These are phyloP conservation scores for Empis stercorea DNA, from an alignment of 2,888 invertebrate species.

Conservation along the genomic window DNA sequence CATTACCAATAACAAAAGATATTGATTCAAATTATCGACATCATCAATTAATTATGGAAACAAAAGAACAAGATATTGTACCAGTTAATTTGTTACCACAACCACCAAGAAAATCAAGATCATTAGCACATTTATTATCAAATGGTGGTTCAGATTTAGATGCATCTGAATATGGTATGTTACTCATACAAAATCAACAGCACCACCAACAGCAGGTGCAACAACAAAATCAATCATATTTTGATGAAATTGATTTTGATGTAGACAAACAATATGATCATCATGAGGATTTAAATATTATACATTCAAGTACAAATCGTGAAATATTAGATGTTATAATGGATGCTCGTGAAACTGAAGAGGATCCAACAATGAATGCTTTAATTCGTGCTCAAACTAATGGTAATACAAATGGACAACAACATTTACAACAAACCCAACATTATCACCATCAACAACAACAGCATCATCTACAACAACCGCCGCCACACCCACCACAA, in stretches of 20 bases:
- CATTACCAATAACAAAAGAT: conserved; percentile 25
- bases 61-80: conserved; percentile 53
- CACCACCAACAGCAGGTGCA: conserved; percentile 28
- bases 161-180: conserved; percentile 32
- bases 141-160: conserved; percentile 38
- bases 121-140: conserved; percentile 54
- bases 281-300: conserved; percentile 6
- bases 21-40: conserved; percentile 8
- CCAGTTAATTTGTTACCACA: conserved; percentile 68
- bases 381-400: conserved; percentile 12
- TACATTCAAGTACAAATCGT: conserved; percentile 37
- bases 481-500: conserved; percentile 3
- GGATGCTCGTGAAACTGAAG: conserved; percentile 39
- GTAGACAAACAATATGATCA: conserved; percentile 30
- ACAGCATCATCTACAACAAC: conserved; percentile 14
- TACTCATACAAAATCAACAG: conserved; percentile 38
- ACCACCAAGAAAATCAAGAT: conserved; percentile 63
- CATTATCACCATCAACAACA: conserved; percentile 14
- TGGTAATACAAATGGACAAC: not conserved
- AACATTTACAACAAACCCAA: not conserved
- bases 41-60: conserved; percentile 16
- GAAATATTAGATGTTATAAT: conserved; percentile 45
- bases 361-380: conserved; percentile 33
- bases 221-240: conserved; percentile 34
- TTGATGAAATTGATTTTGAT: conserved; percentile 44